phyloP scores from a whole-genome alignment of 2,113 vertebrate species.

The Toxostoma redivivum region DNA sequence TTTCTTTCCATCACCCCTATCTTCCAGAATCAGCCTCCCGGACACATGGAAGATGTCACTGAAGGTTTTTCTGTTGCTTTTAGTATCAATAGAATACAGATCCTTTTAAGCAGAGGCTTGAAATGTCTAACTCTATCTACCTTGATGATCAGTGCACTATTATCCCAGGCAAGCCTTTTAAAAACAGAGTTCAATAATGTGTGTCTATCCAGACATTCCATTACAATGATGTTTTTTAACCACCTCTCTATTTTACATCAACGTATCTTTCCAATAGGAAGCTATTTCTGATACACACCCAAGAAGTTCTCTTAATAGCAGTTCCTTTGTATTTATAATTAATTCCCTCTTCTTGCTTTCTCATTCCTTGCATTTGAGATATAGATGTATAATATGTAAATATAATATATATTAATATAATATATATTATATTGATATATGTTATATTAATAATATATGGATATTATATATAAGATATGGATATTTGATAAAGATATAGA shows the following conservation, averaged over 20 bases:
- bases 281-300: neutral
- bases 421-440: too few species aligned
- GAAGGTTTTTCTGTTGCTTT: neutral
- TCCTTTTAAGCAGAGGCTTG: neutral
- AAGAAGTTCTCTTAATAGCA: neutral
- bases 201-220: neutral
- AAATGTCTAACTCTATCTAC: neutral
- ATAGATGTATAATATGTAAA: too few species aligned
- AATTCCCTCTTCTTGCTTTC: neutral
- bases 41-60: fast-evolving
- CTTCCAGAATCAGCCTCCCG: neutral
- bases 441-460: too few species aligned
- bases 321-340: neutral
- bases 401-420: too few species aligned
- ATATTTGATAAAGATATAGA: neutral
- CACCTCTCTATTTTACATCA: neutral
- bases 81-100: neutral
- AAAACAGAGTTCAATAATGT: neutral
- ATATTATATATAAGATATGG: too few species aligned
- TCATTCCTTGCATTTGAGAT: neutral
- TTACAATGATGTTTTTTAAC: neutral
- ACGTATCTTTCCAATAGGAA: neutral
- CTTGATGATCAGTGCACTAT: neutral
- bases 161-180: neutral
- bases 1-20: fast-evolving